Conservation (phyloP, 1,140 invertebrate species). For the Eriocheir sinensis region DNA sequence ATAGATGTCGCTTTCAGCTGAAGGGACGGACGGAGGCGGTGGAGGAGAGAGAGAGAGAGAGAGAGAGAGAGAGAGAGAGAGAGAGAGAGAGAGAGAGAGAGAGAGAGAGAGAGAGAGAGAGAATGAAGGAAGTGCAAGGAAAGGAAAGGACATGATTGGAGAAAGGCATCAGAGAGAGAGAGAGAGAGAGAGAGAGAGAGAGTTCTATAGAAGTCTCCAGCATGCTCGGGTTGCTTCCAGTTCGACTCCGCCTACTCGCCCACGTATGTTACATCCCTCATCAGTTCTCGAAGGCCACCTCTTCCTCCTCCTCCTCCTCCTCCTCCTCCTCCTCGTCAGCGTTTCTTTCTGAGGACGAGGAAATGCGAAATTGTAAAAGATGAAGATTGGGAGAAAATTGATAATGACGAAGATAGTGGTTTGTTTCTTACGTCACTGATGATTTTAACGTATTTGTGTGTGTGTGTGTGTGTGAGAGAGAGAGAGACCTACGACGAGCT, state of each 20-base stretch:
- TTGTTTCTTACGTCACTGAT: neutral
- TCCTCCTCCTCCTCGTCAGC: neutral
- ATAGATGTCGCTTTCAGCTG: too few species aligned
- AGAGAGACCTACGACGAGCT: too few species aligned
- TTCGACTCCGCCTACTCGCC: neutral
- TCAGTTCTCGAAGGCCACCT: too few species aligned
- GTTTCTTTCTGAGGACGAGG: neutral
- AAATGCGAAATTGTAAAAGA: neutral
- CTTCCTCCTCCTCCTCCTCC: neutral
- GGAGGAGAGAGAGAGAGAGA: slow-evolving; percentile 10
- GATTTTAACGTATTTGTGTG: too few species aligned
- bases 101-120: neutral
- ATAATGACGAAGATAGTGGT: neutral
- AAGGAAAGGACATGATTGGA: too few species aligned
- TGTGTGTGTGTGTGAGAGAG: too few species aligned
- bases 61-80: neutral
- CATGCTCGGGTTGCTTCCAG: neutral
- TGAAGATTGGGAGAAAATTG: neutral
- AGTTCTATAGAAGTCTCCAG: neutral
- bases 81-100: neutral
- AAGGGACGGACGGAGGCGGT: too few species aligned
- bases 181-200: neutral
- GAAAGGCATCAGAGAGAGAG: too few species aligned
- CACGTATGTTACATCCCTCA: too few species aligned
- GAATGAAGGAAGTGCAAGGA: neutral